Conservation (phyloP, 1,140 invertebrate genomes). For the Heliconius melpomene region DNA sequence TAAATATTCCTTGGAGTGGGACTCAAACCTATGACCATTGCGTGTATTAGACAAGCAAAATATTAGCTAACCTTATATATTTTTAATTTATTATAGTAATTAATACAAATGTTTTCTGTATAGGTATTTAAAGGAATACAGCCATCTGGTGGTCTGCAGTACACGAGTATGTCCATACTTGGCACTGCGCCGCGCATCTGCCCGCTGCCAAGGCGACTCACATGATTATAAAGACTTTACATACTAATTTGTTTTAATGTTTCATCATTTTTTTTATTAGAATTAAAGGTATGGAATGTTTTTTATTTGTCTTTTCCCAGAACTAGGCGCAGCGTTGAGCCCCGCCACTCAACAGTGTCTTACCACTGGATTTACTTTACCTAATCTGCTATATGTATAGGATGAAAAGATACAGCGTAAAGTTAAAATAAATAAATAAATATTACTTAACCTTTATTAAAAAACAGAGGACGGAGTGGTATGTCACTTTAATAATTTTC, state of each 20-base stretch:
- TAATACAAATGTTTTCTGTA: not conserved
- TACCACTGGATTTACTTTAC: no score
- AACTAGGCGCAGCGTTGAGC: no score
- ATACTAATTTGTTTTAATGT: not conserved
- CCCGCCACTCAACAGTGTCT: no score
- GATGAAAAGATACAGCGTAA: no score
- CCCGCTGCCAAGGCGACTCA: constrained; percentile 9
- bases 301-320: no score
- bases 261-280: not conserved
- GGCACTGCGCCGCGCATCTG: constrained; percentile 4
- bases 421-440: no score
- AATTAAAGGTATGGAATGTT: not conserved
- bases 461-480: not conserved
- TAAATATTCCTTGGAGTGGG: no score
- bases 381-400: no score
- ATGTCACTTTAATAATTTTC: not conserved
- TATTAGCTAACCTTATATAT: not conserved
- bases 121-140: not conserved
- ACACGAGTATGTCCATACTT: not conserved
- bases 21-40: not conserved
- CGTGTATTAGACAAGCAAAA: not conserved
- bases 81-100: not conserved
- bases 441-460: no score
- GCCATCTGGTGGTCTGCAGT: constrained; percentile 5
- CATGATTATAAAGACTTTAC: not conserved